Base-by-base conservation (phyloP, 2,113 vertebrate species). In the Oxygymnocypris stewartii region DNA sequence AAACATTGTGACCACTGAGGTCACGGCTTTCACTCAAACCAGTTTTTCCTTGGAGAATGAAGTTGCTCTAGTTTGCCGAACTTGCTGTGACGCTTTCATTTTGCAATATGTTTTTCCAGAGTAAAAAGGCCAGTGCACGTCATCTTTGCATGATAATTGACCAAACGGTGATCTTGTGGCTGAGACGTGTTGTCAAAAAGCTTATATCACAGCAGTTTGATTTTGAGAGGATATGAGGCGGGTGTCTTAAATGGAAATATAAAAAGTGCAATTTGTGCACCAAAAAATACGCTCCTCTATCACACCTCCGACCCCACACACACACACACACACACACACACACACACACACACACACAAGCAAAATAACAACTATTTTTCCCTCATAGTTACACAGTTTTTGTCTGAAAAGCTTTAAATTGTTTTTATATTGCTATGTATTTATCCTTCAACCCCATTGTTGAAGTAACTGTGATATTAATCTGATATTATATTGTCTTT, bases 231-330 rank as follows among this genome's bases (percentile, higher is more conserved):
- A 88, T 79, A 88, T 73, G 87, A 83, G 79, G n/a, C 49, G 35
- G 57, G 23, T 84, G 51, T 84, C 79, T 88, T 78, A 74, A 86
- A 65, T 54, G 85, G 88, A 85, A 89, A 83, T 71, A 54, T 80
- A 79, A 86, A n/a, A 84, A 61, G 81, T 84, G 84, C 65, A 65
- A 74, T 86, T 84, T 80, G 35, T 51, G 42, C 47, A 57, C 59
- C 44, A 54, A 85, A 85, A 63, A 57, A 40, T 80, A 25, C 51
- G 37, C 79, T 85, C 69, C 79, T 86, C 51, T 40, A 51, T 79
- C 85, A 44, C 87, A 86, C 85, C 65, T 88, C 75, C 71, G 11
- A 86, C 84, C 78, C 61, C 11, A 79, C 49, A 40, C 18, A 37
- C n/a, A n/a, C n/a, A n/a, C n/a, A n/a, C n/a, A n/a, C n/a, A n/a